phyloP scores from a whole-genome alignment of 2,797 vertebrate species.

The Valencia hispanica region DNA sequence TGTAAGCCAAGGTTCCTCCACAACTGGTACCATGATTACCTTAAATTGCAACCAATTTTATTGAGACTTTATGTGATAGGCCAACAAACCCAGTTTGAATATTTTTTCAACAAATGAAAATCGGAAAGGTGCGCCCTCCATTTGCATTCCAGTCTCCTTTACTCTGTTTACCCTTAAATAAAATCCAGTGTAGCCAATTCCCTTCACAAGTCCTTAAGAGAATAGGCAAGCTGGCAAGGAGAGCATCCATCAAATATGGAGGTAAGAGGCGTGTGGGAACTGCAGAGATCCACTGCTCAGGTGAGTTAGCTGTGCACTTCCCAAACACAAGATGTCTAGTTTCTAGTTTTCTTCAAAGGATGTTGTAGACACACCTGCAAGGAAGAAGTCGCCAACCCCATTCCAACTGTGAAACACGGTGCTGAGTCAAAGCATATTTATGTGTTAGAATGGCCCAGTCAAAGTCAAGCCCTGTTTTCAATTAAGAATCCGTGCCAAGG shows the following conservation, averaged over 20 bases:
- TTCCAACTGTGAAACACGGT: neutral
- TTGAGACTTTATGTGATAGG: neutral
- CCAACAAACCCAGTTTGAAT: neutral
- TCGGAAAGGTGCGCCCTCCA: neutral
- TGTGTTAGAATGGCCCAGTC: neutral
- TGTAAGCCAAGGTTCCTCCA: slow-evolving; percentile 10
- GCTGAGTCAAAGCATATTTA: neutral
- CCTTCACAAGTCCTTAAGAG: neutral
- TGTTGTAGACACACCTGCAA: too few relatives aligned
- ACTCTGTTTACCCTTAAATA: neutral
- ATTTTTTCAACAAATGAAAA: neutral
- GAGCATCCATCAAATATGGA: too few relatives aligned
- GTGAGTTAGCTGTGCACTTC: too few relatives aligned
- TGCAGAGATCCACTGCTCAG: too few relatives aligned
- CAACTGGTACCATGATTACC: slow-evolving; percentile 12
- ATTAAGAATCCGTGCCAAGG: neutral
- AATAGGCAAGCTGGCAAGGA: too few relatives aligned
- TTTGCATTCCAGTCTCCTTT: neutral
- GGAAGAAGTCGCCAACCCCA: neutral
- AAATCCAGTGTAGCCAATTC: neutral
- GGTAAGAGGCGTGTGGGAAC: too few relatives aligned
- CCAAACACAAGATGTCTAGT: neutral
- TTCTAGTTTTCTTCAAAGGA: too few relatives aligned
- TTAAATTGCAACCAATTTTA: neutral
- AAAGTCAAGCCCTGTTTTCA: neutral